Percentiles rank a stretch among this genome's conserved stretches.
phyloP scores from a whole-genome alignment of 2,797 vertebrate species.

The Chanos chanos region DNA sequence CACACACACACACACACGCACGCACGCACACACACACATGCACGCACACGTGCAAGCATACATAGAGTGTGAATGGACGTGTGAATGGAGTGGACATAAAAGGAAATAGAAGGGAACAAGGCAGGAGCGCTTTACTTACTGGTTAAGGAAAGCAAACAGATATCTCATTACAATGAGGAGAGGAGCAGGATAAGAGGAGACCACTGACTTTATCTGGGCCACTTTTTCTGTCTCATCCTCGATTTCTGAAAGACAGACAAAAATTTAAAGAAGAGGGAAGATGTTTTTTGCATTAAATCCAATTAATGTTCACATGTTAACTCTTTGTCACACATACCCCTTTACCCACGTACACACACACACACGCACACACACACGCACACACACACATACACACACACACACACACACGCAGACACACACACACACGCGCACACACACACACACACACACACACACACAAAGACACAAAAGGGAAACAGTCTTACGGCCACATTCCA shows the following conservation, averaged over 20 bases:
- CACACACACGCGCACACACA: background rate
- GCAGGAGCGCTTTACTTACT: constrained; percentile 71
- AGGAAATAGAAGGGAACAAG: background rate
- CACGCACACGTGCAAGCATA: background rate
- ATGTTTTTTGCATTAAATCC: background rate
- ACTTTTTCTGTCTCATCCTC: constrained; percentile 71
- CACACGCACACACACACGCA: too few species aligned
- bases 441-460: background rate
- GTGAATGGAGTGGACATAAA: background rate
- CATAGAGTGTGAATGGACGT: background rate
- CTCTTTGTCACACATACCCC: too few species aligned
- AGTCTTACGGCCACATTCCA: constrained; percentile 71
- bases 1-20: constrained; percentile 11
- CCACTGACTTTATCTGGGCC: constrained; percentile 65
- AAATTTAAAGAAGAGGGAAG: background rate
- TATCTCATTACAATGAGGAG: constrained; percentile 82
- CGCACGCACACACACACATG: constrained; percentile 6
- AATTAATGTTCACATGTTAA: too few species aligned
- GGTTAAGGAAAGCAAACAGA: constrained; percentile 87
- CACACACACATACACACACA: too few species aligned
- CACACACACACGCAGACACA: too few species aligned
- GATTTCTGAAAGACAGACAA: constrained; percentile 64
- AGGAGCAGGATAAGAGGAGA: constrained; percentile 64
- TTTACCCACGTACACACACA: too few species aligned
- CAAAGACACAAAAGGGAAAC: background rate